Conservation (phyloP, 2,797 vertebrate genomes). For the Nannoperca obscura region DNA sequence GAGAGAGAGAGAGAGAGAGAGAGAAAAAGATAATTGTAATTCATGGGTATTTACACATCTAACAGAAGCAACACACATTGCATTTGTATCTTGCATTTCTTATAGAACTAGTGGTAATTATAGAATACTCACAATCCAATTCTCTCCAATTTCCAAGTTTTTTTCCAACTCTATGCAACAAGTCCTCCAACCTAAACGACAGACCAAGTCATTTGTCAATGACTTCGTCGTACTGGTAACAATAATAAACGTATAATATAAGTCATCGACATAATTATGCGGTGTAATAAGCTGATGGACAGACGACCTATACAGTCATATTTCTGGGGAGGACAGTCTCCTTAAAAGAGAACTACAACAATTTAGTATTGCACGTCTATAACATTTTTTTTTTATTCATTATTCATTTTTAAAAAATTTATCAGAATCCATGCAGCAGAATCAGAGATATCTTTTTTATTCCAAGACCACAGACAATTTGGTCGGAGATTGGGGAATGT, state of each 20-base stretch:
- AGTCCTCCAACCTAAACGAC: too few species aligned
- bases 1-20: too few species aligned
- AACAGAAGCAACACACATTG: not conserved
- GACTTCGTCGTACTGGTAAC: too few species aligned
- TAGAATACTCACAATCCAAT: not conserved
- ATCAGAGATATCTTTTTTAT: too few species aligned
- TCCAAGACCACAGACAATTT: not conserved
- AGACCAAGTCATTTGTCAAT: too few species aligned
- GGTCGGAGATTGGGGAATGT: not conserved
- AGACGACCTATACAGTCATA: too few species aligned
- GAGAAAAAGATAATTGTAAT: not conserved
- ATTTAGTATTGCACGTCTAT: not conserved
- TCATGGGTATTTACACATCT: not conserved
- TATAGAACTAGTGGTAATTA: not conserved
- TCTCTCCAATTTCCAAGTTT: not conserved
- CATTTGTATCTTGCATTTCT: not conserved
- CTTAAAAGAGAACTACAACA: not conserved
- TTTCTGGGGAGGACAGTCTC: too few species aligned
- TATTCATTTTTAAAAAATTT: too few species aligned
- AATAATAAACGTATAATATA: too few species aligned
- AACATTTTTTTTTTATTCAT: not conserved
- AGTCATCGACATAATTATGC: too few species aligned
- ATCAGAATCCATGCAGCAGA: too few species aligned
- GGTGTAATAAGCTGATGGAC: too few species aligned
- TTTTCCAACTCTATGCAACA: not conserved